phyloP scores from a whole-genome alignment of 2,888 invertebrate genomes.

The Drosophila peninsularis region DNA sequence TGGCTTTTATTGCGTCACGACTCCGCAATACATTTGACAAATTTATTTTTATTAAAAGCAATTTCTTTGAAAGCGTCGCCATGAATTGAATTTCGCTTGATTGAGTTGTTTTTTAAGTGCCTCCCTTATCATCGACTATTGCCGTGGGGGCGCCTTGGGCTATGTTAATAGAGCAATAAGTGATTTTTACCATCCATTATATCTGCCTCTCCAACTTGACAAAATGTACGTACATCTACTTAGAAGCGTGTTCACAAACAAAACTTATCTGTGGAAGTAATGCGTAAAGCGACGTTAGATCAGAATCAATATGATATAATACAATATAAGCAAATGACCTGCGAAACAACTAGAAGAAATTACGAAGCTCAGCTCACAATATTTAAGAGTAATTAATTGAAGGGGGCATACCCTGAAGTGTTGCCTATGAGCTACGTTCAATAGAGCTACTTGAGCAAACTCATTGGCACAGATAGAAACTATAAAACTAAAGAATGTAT shows the following conservation, averaged over 20 bases:
- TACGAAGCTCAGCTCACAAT: neutral
- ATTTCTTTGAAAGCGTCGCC: constrained; percentile 68
- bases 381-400: neutral
- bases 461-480: neutral
- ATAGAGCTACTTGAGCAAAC: neutral
- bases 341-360: neutral
- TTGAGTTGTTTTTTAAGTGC: constrained; percentile 62
- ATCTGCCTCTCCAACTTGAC: neutral
- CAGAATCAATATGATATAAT: neutral
- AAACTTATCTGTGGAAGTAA: neutral
- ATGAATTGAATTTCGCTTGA: constrained; percentile 70
- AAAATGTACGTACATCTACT: neutral
- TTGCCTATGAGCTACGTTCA: too few relatives aligned
- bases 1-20: constrained; percentile 69
- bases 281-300: too few relatives aligned
- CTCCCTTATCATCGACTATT: constrained; percentile 16
- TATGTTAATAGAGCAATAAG: constrained; percentile 27
- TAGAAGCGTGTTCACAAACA: neutral
- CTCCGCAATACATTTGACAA: constrained; percentile 71
- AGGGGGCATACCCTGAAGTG: too few relatives aligned
- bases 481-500: too few relatives aligned
- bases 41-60: constrained; percentile 74
- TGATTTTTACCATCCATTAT: constrained; percentile 18
- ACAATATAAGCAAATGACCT: neutral
- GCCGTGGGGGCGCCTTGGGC: neutral